A percentile compares a stretch with the other conserved stretches of the same genome.
These are phyloP conservation scores for Pachypsylla venusta DNA, from an alignment of 1,140 invertebrate genomes.

Conservation along the genomic window DNA sequence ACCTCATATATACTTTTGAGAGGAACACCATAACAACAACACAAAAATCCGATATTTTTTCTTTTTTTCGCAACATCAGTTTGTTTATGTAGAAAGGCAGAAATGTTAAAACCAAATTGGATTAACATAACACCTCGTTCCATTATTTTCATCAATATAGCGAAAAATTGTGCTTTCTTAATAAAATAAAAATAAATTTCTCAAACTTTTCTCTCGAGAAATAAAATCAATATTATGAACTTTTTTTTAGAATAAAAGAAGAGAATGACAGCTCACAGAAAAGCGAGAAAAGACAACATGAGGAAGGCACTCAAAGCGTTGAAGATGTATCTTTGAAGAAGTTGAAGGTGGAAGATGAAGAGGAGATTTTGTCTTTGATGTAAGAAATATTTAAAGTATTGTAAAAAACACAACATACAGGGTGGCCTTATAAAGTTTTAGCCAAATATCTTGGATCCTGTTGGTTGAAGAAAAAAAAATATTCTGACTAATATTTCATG, in stretches of 20 bases:
- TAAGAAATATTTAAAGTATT: neutral
- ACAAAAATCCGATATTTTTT: too few species aligned
- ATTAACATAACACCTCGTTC: too few species aligned
- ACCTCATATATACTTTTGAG: too few species aligned
- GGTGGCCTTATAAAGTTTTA: neutral
- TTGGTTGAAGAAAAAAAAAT: neutral
- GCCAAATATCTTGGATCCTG: neutral
- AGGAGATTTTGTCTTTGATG: neutral
- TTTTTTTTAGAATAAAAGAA: conserved; percentile 1
- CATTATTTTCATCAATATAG: neutral
- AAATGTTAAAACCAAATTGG: too few species aligned
- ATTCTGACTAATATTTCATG: neutral
- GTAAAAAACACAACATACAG: neutral
- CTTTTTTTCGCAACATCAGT: too few species aligned
- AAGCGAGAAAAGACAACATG: neutral
- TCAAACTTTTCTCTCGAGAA: neutral
- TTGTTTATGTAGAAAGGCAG: too few species aligned
- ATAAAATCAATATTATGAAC: neutral
- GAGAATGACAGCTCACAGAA: neutral
- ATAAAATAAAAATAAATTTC: neutral
- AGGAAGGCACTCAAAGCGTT: neutral
- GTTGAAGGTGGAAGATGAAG: conserved; percentile 19
- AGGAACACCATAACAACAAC: too few species aligned
- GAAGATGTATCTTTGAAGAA: conserved; percentile 21
- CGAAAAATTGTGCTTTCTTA: neutral